Percentiles rank a stretch among this genome's conserved stretches.
phyloP scores from a whole-genome alignment of 2,888 invertebrate species.

The Ichneumon xanthorius region DNA sequence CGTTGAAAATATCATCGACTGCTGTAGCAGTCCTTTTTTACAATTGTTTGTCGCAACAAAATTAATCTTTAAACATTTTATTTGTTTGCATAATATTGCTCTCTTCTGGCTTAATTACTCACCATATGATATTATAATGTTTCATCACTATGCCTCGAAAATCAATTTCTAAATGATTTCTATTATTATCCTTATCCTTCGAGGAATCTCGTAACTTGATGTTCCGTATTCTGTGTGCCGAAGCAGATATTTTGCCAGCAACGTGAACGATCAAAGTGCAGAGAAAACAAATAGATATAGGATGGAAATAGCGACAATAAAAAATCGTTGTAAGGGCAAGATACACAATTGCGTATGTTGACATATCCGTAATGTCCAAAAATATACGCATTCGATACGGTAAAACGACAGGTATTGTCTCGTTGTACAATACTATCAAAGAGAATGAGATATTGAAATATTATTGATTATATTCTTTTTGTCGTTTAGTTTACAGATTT shows the following conservation, averaged over 20 bases:
- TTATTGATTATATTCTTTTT: neutral
- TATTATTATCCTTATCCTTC: neutral
- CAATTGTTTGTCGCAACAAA: neutral
- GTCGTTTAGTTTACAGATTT: neutral
- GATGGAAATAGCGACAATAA: constrained; percentile 47
- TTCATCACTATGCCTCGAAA: constrained; percentile 43
- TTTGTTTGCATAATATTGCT: neutral
- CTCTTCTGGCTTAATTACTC: constrained; percentile 2
- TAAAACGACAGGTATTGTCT: constrained; percentile 29
- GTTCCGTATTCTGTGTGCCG: constrained; percentile 44
- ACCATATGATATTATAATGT: constrained; percentile 54
- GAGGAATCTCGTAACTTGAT: constrained; percentile 17
- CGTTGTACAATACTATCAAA: constrained; percentile 43
- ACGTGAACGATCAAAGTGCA: constrained; percentile 54
- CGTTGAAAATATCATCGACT: constrained; percentile 52
- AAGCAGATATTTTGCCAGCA: constrained; percentile 54
- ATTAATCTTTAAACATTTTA: neutral
- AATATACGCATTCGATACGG: constrained; percentile 59
- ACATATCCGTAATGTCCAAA: constrained; percentile 30
- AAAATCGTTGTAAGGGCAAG: constrained; percentile 41
- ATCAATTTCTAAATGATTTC: neutral
- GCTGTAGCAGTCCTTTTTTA: constrained; percentile 40
- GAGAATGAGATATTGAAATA: neutral
- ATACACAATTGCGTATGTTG: constrained; percentile 45
- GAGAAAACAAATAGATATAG: constrained; percentile 44